Conservation (phyloP, 2,888 invertebrate species). For the Pinctada fucata region DNA sequence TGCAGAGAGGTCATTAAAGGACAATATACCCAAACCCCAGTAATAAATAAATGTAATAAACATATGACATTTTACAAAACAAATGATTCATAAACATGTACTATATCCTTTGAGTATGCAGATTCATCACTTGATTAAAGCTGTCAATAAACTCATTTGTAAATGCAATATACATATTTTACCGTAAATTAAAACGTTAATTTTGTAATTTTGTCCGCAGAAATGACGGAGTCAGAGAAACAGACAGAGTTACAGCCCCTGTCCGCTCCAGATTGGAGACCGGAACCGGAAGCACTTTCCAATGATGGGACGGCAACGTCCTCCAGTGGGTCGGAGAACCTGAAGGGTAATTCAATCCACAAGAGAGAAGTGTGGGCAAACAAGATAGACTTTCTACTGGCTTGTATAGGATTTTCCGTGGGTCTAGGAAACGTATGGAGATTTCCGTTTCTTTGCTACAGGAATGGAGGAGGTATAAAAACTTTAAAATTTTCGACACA, state of each 20-base stretch:
- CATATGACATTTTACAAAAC: too few relatives aligned
- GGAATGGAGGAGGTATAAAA: constrained; percentile 63
- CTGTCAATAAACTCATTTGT: too few relatives aligned
- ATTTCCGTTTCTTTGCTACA: constrained; percentile 80
- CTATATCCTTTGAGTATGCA: too few relatives aligned
- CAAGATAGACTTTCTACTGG: constrained; percentile 68
- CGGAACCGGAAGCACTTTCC: constrained; percentile 34
- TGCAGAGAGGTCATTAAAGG: too few relatives aligned
- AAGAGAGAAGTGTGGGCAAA: constrained; percentile 63
- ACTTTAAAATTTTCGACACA: not conserved
- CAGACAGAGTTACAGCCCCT: constrained; percentile 35
- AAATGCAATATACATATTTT: too few relatives aligned
- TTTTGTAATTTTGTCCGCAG: not conserved
- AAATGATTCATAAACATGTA: too few relatives aligned
- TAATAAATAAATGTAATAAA: too few relatives aligned
- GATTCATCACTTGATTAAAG: too few relatives aligned
- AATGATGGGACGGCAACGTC: constrained; percentile 48
- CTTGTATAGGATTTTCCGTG: constrained; percentile 61
- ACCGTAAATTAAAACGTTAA: not conserved
- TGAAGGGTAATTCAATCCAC: constrained; percentile 50
- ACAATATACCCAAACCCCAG: too few relatives aligned
- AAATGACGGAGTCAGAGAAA: constrained; percentile 8
- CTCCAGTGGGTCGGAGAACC: constrained; percentile 40
- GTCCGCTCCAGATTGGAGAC: not conserved
- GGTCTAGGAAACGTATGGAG: constrained; percentile 78